phyloP scores from a whole-genome alignment of 2,797 vertebrate species.

The Hydrolagus colliei region DNA sequence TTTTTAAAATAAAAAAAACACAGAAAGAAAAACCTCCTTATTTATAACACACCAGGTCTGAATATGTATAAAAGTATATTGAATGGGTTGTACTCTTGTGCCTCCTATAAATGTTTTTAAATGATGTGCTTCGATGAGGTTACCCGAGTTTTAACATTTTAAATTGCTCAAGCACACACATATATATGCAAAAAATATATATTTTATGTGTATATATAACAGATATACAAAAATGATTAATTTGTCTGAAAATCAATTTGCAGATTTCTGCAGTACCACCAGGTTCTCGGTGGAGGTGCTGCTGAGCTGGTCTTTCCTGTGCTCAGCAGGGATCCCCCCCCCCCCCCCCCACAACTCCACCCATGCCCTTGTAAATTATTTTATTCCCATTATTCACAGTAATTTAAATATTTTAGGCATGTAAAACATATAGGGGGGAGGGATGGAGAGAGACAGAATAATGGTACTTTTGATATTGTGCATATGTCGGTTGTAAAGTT shows the following conservation, averaged over 20 bases:
- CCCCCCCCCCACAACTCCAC: not conserved
- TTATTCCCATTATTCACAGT: not conserved
- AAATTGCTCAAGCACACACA: not conserved
- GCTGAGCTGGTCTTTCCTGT: too few species aligned
- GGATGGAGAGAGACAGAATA: too few species aligned
- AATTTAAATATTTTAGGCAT: not conserved
- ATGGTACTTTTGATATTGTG: too few species aligned
- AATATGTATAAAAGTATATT: constrained; percentile 24
- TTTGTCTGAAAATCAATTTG: not conserved
- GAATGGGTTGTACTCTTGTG: not conserved
- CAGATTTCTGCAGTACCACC: not conserved
- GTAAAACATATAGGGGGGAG: too few species aligned
- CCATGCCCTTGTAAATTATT: not conserved
- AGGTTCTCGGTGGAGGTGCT: not conserved
- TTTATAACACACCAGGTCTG: constrained; percentile 12
- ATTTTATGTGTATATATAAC: constrained; percentile 14
- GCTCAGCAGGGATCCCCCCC: not conserved
- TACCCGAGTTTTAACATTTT: constrained; percentile 13
- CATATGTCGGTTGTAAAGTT: too few species aligned
- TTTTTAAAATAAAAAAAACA: constrained; percentile 3
- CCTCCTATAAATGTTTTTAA: constrained; percentile 12
- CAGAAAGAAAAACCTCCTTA: not conserved
- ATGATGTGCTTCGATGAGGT: constrained; percentile 4
- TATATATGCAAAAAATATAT: not conserved
- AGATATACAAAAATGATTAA: not conserved